These are phyloP conservation scores for Panthera leo DNA, from an alignment of 2,113 vertebrate genomes.

Conservation along the genomic window DNA sequence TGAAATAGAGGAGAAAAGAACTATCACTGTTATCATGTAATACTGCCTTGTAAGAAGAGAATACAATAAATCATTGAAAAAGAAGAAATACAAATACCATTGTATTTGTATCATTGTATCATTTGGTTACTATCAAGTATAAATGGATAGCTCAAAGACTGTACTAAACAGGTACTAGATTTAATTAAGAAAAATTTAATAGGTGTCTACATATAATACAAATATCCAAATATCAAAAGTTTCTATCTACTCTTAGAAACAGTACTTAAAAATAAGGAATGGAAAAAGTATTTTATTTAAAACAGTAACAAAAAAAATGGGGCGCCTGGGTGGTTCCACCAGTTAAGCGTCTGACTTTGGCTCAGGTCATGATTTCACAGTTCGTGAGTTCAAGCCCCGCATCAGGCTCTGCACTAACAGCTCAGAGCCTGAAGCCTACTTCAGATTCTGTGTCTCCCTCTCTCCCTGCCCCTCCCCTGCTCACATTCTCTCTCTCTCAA, in stretches of 20 bases:
- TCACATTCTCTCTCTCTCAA: no score
- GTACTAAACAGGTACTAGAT: not conserved
- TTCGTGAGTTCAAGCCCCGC: no score
- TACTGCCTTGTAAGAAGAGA: not conserved
- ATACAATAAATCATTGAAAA: constrained; percentile 1
- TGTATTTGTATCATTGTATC: no score
- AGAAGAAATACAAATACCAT: not conserved
- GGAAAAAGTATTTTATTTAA: not conserved
- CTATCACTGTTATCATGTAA: not conserved
- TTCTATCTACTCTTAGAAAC: not conserved
- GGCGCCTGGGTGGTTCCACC: no score
- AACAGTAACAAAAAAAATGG: not conserved
- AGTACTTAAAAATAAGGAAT: not conserved
- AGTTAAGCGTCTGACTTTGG: no score
- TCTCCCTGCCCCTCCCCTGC: no score
- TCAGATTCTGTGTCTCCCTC: no score
- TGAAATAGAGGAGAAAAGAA: not conserved
- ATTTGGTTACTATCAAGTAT: not conserved
- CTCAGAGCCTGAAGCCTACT: no score
- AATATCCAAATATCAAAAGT: not conserved
- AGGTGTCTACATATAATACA: not conserved
- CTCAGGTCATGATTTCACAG: no score
- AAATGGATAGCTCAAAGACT: not conserved
- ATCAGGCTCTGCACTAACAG: no score
- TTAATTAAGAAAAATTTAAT: not conserved